Percentiles rank a stretch among this genome's conserved stretches.
These are phyloP conservation scores for Fringilla coelebs DNA, from an alignment of 2,797 vertebrate genomes.

Conservation along the genomic window DNA sequence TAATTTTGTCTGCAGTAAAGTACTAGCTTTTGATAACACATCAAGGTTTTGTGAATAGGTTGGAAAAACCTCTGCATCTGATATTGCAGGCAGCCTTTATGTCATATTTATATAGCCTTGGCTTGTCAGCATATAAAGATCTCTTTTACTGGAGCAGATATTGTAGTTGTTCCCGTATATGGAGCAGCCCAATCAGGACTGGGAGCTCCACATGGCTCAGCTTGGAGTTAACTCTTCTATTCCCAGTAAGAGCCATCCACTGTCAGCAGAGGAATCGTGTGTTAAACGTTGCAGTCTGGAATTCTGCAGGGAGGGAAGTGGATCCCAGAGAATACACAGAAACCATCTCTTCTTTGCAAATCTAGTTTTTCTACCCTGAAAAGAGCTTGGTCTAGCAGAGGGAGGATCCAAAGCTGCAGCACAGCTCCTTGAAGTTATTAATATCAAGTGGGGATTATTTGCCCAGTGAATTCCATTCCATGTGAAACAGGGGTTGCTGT, in stretches of 20 bases:
- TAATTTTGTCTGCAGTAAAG: not conserved
- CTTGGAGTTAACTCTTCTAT: not conserved
- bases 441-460: conserved; percentile 33
- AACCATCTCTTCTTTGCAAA: not conserved
- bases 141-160: not conserved
- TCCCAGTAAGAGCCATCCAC: not conserved
- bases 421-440: not conserved
- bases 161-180: not conserved
- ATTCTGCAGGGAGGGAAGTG: not conserved
- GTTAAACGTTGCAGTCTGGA: not conserved
- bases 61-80: not conserved
- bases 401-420: not conserved
- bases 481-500: conserved; percentile 8
- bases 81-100: not conserved
- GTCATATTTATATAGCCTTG: not conserved
- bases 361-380: not conserved
- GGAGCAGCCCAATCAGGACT: not conserved
- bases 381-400: not conserved
- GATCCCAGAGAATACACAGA: not conserved
- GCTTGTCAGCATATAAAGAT: not conserved
- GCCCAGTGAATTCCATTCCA: not conserved
- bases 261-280: not conserved
- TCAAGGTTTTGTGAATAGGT: not conserved
- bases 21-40: not conserved
- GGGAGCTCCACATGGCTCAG: not conserved